A percentile compares a stretch with the other conserved stretches of the same genome.
Conservation (phyloP, 2,113 vertebrate genomes). For the Lonchura striata region DNA sequence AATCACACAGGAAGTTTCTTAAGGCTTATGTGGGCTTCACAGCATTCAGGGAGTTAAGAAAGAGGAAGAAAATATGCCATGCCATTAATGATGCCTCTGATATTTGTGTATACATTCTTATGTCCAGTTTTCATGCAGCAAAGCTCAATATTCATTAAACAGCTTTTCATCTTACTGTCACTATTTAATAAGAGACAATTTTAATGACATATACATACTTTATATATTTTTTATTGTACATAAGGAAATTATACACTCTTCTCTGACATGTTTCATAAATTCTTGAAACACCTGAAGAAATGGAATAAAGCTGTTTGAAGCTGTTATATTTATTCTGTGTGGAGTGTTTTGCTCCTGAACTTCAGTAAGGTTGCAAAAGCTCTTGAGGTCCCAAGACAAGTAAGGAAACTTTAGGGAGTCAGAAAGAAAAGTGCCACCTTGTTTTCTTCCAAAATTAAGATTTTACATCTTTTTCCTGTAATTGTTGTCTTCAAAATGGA, state of each 20-base stretch:
- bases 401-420: not conserved
- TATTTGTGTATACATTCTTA: not conserved
- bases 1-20: constrained; percentile 11
- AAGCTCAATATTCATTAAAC: not conserved
- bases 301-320: not conserved
- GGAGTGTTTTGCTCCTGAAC: not conserved
- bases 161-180: not conserved
- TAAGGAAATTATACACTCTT: not conserved
- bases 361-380: not conserved
- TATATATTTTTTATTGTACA: not conserved
- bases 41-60: not conserved
- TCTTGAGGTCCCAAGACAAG: not conserved
- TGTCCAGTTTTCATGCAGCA: not conserved
- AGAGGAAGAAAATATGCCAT: not conserved
- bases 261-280: not conserved
- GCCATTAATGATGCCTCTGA: not conserved
- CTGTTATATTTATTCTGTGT: not conserved
- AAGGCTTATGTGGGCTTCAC: not conserved
- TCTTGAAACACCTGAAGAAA: not conserved
- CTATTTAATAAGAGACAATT: not conserved
- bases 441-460: not conserved
- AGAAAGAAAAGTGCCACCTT: not conserved
- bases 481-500: not conserved
- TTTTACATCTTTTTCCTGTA: not conserved
- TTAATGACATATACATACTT: not conserved